Conservation (phyloP, 2,888 invertebrate genomes). For the Drosophila algonquin region DNA sequence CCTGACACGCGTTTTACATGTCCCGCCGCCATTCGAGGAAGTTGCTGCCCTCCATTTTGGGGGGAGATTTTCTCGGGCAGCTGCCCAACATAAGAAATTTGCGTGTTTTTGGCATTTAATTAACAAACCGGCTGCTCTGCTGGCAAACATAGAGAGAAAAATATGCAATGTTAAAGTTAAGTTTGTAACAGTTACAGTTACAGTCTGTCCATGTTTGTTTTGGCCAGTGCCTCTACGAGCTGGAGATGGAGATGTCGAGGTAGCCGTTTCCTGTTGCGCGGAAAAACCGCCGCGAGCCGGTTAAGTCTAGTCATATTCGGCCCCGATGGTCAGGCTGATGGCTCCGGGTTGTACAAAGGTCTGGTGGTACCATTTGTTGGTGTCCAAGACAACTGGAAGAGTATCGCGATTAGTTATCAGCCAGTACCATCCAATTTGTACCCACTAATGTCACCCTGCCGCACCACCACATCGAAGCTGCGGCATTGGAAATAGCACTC, state of each 20-base stretch:
- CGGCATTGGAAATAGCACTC: constrained; percentile 93
- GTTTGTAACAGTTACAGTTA: constrained; percentile 55
- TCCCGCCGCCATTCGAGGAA: constrained; percentile 67
- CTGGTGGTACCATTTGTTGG: constrained; percentile 98
- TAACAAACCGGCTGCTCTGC: constrained; percentile 59
- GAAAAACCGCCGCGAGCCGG: constrained; percentile 35
- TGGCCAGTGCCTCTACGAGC: constrained; percentile 11
- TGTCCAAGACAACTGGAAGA: constrained; percentile 94
- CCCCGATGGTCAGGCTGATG: constrained; percentile 97
- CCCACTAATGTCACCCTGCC: constrained; percentile 95
- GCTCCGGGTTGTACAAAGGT: constrained; percentile 93
- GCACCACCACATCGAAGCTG: constrained; percentile 86
- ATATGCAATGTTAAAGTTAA: constrained; percentile 62
- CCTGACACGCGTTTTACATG: constrained; percentile 72
- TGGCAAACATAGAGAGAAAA: constrained; percentile 46
- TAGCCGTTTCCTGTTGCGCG: constrained; percentile 57
- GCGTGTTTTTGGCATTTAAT: constrained; percentile 69
- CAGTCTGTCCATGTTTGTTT: constrained; percentile 31
- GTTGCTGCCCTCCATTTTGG: constrained; percentile 58
- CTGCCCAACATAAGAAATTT: constrained; percentile 57
- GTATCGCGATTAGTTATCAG: background rate
- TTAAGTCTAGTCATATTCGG: constrained; percentile 92
- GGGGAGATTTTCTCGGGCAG: constrained; percentile 41
- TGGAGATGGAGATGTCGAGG: constrained; percentile 27
- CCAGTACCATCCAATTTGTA: background rate